Conservation (phyloP, 1,140 invertebrate species). For the Lutraria rhynchaena region DNA sequence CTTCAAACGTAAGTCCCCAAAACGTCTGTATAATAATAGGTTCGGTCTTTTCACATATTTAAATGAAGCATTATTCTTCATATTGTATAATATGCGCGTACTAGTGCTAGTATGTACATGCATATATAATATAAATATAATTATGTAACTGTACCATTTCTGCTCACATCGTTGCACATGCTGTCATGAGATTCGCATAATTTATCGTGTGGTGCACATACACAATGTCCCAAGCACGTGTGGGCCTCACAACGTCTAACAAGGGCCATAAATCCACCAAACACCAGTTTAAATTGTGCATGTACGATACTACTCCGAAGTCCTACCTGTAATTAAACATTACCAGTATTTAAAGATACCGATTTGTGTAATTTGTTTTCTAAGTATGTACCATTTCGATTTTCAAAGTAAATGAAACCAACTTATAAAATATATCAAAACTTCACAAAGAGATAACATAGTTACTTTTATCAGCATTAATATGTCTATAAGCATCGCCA, state of each 20-base stretch:
- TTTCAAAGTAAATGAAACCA: neutral
- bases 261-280: slow-evolving; percentile 33
- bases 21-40: no score
- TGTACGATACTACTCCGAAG: slow-evolving; percentile 31
- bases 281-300: slow-evolving; percentile 21
- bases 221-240: slow-evolving; percentile 43
- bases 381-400: neutral
- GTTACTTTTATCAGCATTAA: no score
- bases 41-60: no score
- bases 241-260: slow-evolving; percentile 27
- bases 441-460: no score
- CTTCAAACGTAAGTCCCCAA: no score
- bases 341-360: neutral
- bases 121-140: no score
- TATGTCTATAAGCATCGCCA: neutral
- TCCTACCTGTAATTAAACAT: slow-evolving; percentile 30
- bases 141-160: neutral
- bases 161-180: slow-evolving; percentile 9
- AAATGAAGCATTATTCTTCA: no score
- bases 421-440: neutral
- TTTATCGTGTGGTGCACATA: slow-evolving; percentile 39
- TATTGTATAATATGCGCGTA: no score
- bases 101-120: no score
- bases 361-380: neutral
- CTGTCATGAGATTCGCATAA: slow-evolving; percentile 5